Evolutionary conservation across 2,888 invertebrate genomes (phyloP).

Genomic region (Mesoligia furuncula): DNA sequence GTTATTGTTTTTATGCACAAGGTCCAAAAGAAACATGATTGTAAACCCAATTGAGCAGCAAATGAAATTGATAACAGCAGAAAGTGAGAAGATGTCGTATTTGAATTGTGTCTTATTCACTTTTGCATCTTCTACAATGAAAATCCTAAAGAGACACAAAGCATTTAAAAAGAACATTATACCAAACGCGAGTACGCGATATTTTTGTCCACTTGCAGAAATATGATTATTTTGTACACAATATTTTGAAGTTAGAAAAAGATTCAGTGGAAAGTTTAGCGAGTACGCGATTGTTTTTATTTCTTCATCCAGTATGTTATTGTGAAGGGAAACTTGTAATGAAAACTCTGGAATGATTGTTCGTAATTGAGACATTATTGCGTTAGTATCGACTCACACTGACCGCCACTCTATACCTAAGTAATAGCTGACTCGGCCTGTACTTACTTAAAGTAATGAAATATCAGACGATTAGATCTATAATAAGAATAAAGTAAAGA

Average conservation of each 20-base stretch:
- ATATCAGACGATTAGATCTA: background rate
- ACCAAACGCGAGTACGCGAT: conserved; percentile 20
- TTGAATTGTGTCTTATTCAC: conserved; percentile 20
- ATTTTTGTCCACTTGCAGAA: conserved; percentile 11
- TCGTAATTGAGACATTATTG: conserved; percentile 11
- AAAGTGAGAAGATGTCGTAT: conserved; percentile 17
- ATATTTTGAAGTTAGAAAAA: conserved; percentile 33
- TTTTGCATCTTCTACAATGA: background rate
- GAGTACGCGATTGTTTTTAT: conserved; percentile 23
- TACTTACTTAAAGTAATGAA: background rate
- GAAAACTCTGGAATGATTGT: background rate
- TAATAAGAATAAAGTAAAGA: background rate
- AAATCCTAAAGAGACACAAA: conserved; percentile 16
- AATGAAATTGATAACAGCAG: background rate
- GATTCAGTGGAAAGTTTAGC: conserved; percentile 27
- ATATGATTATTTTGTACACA: background rate
- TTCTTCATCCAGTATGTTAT: conserved; percentile 15
- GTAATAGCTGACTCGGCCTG: background rate
- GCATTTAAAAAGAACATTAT: background rate
- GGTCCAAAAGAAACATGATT: conserved; percentile 8
- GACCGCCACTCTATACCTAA: background rate
- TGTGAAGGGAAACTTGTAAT: background rate
- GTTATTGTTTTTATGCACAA: conserved; percentile 15
- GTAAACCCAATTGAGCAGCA: background rate
- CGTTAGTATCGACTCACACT: background rate